Evolutionary conservation across 2,113 vertebrate genomes (phyloP).

Genomic region (Eira barbara): DNA sequence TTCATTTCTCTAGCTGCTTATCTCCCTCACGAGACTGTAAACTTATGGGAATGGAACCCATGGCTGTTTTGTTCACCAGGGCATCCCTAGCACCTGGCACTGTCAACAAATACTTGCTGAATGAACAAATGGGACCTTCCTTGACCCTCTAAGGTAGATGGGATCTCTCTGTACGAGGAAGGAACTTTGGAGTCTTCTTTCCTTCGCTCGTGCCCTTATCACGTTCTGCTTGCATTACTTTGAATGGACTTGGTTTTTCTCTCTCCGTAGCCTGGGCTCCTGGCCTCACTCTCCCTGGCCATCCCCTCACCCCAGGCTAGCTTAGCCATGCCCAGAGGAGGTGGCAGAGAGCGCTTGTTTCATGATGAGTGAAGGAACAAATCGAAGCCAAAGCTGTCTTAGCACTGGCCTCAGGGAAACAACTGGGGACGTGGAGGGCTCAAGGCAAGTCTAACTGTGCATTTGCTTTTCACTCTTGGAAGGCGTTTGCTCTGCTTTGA

Average conservation of each 20-base stretch:
- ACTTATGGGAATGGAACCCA: background rate
- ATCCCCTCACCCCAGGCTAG: background rate
- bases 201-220: background rate
- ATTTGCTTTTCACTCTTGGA: background rate
- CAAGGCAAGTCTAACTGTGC: accelerated
- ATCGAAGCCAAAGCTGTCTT: background rate
- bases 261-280: background rate
- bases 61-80: background rate
- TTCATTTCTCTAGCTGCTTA: background rate
- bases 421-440: background rate
- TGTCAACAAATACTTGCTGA: background rate
- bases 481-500: background rate
- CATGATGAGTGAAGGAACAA: background rate
- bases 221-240: background rate
- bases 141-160: background rate
- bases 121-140: background rate
- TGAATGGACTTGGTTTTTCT: background rate
- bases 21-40: background rate
- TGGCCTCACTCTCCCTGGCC: background rate
- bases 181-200: background rate
- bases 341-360: background rate
- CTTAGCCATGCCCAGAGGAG: background rate
- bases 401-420: background rate
- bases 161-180: background rate
- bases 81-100: too few relatives aligned